These are phyloP conservation scores for Turritopsis rubra DNA, from an alignment of 30 jellyfish, hydroid and myxozoan species.

Conservation along the genomic window DNA sequence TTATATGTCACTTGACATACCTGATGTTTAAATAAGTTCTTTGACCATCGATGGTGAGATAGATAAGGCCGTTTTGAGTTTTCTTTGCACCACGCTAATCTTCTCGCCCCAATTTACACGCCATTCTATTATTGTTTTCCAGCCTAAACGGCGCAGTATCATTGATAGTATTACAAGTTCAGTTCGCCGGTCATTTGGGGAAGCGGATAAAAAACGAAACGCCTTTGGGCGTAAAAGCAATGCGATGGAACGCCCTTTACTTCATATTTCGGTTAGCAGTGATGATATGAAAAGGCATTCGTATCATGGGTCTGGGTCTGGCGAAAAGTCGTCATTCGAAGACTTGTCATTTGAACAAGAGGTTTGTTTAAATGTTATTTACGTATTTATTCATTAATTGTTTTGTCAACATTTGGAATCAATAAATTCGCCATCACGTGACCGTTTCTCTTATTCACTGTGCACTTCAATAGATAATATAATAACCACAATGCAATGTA, in stretches of 20 bases:
- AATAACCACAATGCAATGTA: no score
- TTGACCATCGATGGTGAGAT: no score
- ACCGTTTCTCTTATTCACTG: no score
- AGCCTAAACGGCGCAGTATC: slow-evolving; percentile 68
- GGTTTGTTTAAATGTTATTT: no score
- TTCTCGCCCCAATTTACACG: neutral
- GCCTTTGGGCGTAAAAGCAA: slow-evolving; percentile 15
- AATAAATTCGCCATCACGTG: no score
- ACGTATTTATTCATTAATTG: no score
- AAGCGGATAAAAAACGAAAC: slow-evolving; percentile 35
- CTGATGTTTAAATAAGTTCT: no score
- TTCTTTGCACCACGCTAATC: no score
- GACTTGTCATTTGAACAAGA: neutral
- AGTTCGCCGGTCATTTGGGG: slow-evolving; percentile 52
- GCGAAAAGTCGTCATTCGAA: slow-evolving; percentile 12
- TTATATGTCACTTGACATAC: no score
- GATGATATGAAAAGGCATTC: slow-evolving; percentile 33
- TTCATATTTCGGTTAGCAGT: neutral
- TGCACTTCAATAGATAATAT: no score
- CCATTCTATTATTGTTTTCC: slow-evolving; percentile 14
- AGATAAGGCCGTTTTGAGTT: no score
- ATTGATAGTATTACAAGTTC: slow-evolving; percentile 76
- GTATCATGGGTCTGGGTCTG: slow-evolving; percentile 24
- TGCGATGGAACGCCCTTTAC: slow-evolving; percentile 12
- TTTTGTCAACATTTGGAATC: no score